These are phyloP conservation scores for Lordiphosa mommai DNA, from an alignment of 1,140 invertebrate genomes.

Conservation along the genomic window DNA sequence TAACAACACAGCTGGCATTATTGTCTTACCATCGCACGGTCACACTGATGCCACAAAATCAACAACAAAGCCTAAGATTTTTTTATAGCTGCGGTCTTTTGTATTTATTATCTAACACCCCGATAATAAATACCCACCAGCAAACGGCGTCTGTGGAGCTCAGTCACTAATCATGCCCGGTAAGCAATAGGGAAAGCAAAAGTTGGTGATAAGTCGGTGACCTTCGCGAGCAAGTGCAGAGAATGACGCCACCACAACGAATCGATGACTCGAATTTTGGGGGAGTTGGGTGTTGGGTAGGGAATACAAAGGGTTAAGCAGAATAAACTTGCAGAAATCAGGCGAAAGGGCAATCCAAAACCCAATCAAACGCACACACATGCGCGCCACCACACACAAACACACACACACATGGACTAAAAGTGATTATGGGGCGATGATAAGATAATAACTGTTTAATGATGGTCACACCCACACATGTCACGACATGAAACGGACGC, in stretches of 20 bases:
- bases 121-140: slow-evolving; percentile 43
- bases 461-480: slow-evolving; percentile 42
- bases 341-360: slow-evolving; percentile 24
- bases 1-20: no score
- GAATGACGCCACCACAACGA: slow-evolving; percentile 26
- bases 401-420: not conserved
- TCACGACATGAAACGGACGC: not conserved
- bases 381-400: no score
- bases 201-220: slow-evolving; percentile 18
- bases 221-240: slow-evolving; percentile 30
- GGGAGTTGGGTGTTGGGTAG: not conserved
- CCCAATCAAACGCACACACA: slow-evolving; percentile 25
- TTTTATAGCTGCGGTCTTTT: slow-evolving; percentile 44
- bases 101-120: slow-evolving; percentile 52
- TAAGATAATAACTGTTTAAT: slow-evolving; percentile 49
- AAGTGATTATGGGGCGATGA: slow-evolving; percentile 26
- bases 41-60: not conserved
- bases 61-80: slow-evolving; percentile 30
- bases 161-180: slow-evolving; percentile 45
- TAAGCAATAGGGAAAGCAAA: slow-evolving; percentile 30
- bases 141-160: slow-evolving; percentile 13
- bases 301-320: not conserved
- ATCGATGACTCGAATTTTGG: slow-evolving; percentile 13
- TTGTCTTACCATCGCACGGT: no score
- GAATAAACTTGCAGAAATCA: slow-evolving; percentile 12